phyloP scores from a whole-genome alignment of 2,797 vertebrate species.

The Loris lydekkerianus region DNA sequence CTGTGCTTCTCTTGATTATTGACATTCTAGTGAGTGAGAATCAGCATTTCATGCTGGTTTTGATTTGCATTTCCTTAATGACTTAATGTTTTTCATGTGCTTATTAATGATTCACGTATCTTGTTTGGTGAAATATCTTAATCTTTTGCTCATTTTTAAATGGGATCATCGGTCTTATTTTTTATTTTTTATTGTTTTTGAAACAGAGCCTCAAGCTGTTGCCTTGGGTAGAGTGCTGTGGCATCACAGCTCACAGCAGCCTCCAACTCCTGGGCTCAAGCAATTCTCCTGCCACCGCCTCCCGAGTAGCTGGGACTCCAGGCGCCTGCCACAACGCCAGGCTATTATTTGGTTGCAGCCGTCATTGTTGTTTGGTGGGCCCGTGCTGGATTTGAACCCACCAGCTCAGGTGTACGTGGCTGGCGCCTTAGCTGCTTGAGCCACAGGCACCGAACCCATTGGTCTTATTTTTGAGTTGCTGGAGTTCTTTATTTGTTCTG shows the following conservation, averaged over 20 bases:
- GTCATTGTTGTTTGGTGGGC: no score
- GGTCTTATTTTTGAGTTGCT: conserved; percentile 34
- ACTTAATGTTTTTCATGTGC: conserved; percentile 38
- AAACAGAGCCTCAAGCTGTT: no score
- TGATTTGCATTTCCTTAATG: conserved; percentile 43
- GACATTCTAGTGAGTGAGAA: neutral
- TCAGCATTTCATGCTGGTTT: conserved; percentile 21
- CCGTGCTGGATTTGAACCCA: no score
- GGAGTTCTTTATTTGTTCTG: conserved; percentile 29
- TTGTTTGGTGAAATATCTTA: conserved; percentile 11
- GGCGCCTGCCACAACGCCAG: no score
- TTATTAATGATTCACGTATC: neutral
- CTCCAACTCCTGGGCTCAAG: no score
- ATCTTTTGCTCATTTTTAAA: conserved; percentile 6
- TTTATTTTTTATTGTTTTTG: neutral
- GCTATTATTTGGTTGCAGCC: no score
- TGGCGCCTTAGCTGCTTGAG: no score
- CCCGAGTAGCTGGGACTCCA: no score
- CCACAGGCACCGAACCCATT: neutral
- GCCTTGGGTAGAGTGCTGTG: no score
- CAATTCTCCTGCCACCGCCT: no score
- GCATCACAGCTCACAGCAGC: no score
- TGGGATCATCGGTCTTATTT: conserved; percentile 35
- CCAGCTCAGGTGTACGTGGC: no score
- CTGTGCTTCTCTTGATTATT: neutral